Evolutionary conservation across 2,888 invertebrate species (phyloP).

Genomic region (Dioctria linearis): DNA sequence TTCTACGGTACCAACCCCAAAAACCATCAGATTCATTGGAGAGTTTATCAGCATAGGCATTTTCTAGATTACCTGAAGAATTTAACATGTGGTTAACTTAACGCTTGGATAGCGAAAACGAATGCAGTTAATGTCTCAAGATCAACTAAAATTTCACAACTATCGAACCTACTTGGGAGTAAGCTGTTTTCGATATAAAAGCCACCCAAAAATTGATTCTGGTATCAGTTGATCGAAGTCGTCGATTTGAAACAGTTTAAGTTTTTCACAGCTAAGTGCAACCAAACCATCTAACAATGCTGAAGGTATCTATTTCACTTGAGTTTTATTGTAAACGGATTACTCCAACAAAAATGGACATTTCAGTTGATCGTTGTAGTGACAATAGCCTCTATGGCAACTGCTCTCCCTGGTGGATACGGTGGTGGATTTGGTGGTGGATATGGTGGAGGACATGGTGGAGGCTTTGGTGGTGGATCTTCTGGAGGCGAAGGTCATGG

Average conservation of each 20-base stretch:
- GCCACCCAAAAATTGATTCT: slow-evolving; percentile 1
- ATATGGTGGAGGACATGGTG: neutral
- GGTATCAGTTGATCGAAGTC: slow-evolving; percentile 24
- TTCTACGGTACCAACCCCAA: too few species aligned
- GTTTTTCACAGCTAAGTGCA: neutral
- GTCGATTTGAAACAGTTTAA: neutral
- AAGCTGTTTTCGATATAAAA: slow-evolving; percentile 18
- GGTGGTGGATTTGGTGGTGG: slow-evolving; percentile 3
- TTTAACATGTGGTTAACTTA: neutral
- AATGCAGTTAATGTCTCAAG: slow-evolving; percentile 30
- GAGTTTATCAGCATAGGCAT: too few species aligned
- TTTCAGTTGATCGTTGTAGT: neutral
- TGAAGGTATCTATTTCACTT: neutral
- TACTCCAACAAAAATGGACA: too few species aligned
- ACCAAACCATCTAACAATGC: slow-evolving; percentile 7
- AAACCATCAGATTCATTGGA: too few species aligned
- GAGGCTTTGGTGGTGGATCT: neutral
- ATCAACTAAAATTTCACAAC: slow-evolving; percentile 34
- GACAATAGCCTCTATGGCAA: neutral
- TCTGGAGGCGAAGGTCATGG: neutral
- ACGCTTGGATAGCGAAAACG: slow-evolving; percentile 23
- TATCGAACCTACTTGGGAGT: too few species aligned
- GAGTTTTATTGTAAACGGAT: too few species aligned
- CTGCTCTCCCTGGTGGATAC: neutral
- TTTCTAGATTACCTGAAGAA: neutral